Evolutionary conservation across 2,888 invertebrate species (phyloP).

Genomic region (Ornithoptera alexandrae): DNA sequence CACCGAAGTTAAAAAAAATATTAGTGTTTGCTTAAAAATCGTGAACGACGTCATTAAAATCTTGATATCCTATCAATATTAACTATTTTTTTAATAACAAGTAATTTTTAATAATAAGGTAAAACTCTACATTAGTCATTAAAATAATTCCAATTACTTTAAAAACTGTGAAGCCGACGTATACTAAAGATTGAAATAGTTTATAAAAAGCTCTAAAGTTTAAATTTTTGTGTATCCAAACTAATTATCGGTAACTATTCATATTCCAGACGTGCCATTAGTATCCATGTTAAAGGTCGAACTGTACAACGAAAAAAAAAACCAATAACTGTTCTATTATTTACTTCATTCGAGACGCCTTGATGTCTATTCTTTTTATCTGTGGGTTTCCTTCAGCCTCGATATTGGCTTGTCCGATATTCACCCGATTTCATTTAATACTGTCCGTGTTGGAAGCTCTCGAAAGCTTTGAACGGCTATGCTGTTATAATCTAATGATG

Average conservation of each 20-base stretch:
- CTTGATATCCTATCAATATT: too few relatives aligned
- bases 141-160: too few relatives aligned
- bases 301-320: neutral
- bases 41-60: too few relatives aligned
- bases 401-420: constrained; percentile 18
- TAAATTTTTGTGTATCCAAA: neutral
- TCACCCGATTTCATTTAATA: constrained; percentile 16
- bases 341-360: constrained; percentile 4
- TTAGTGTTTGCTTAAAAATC: too few relatives aligned
- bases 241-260: neutral
- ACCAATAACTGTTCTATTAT: constrained; percentile 7
- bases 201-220: neutral
- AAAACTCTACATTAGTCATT: too few relatives aligned
- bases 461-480: constrained; percentile 6
- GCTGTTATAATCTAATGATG: constrained; percentile 1
- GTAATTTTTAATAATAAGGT: too few relatives aligned
- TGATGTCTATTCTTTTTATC: constrained; percentile 7
- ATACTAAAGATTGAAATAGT: too few relatives aligned
- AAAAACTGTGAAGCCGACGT: too few relatives aligned
- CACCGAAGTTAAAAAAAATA: too few relatives aligned
- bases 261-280: neutral
- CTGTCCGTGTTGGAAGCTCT: constrained; percentile 2
- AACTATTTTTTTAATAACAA: too few relatives aligned
- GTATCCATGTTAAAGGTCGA: neutral
- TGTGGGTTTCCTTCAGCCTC: constrained; percentile 2